Base-by-base conservation (phyloP, 1,140 invertebrate genomes). In the Pseudomyrmex cubaensis region DNA sequence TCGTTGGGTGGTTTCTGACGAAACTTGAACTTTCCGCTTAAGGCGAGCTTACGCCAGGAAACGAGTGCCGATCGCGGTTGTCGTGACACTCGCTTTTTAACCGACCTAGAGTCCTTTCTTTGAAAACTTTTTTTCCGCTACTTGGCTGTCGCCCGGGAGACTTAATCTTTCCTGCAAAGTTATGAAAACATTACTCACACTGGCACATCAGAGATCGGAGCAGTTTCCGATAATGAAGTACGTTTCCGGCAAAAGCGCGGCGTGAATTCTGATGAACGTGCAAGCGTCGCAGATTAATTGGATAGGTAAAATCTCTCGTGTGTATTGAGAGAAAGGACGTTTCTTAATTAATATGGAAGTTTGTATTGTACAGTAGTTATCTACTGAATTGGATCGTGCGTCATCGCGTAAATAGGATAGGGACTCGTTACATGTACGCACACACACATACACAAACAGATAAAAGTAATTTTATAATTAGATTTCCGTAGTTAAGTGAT, bases 1-100 rank as follows among this genome's bases (percentile, higher is more conserved):
- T 70, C 74, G 25, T 44, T 25, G 44, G 75, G 13, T 67, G 76
- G 66, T 35, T 48, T 80, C 70, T 56, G 25, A 20, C 46, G 22
- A 70, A 80, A 80, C 54, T 80, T 80, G 54, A 78, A 78, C 64
- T 78, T 78, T 78, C 44, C 64, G 44, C 8, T 82, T 59, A 61
- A 82, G 69, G 46, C 78, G 69, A 61, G 59, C 54, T 44, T n/a
- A 5, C 48, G 46, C 13, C 66, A 35, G 44, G 46, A 62, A 75
- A 75, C 59, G 59, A 75, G 50, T 54, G 35, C 78, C 70, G 78
- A 82, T 73, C 69, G 72, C 59, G 78, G n/a, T 75, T 69, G 77
- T 13, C 48, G 17, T 59, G 20, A 17, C 20, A 70, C 64, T 78
- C 54, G 15, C 8, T 35, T 10, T 59, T 80, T 57, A 59, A 82